These are phyloP conservation scores for Mareca strepera DNA, from an alignment of 2,797 vertebrate genomes.

Conservation along the genomic window DNA sequence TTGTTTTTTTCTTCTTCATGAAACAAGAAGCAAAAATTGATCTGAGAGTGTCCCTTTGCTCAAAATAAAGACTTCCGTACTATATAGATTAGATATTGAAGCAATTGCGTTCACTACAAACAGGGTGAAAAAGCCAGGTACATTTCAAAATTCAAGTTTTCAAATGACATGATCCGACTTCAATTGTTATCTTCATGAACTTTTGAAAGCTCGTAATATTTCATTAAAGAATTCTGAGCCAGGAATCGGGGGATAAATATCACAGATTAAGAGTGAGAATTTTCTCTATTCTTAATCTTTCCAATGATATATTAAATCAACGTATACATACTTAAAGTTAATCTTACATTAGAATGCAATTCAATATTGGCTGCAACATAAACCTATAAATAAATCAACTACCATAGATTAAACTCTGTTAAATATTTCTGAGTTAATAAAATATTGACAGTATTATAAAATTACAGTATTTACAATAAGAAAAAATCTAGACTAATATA, in stretches of 20 bases:
- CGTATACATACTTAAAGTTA: slow-evolving; percentile 77
- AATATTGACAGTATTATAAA: slow-evolving; percentile 84
- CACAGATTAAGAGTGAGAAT: slow-evolving; percentile 70
- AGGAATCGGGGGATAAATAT: slow-evolving; percentile 66
- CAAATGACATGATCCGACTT: slow-evolving; percentile 51
- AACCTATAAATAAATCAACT: slow-evolving; percentile 81
- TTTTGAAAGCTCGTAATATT: slow-evolving; percentile 49
- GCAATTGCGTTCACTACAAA: neutral
- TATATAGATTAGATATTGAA: neutral
- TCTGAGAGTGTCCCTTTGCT: slow-evolving; percentile 61
- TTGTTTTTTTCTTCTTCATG: neutral
- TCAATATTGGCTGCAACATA: slow-evolving; percentile 79
- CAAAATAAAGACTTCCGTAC: slow-evolving; percentile 74
- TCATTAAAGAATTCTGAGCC: slow-evolving; percentile 57
- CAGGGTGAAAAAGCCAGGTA: slow-evolving; percentile 4
- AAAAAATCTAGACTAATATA: slow-evolving; percentile 83
- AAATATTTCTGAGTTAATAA: slow-evolving; percentile 84
- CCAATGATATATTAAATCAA: slow-evolving; percentile 65
- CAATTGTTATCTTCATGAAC: slow-evolving; percentile 56
- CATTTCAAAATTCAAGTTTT: slow-evolving; percentile 43
- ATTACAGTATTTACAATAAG: slow-evolving; percentile 85
- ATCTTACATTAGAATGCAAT: slow-evolving; percentile 82
- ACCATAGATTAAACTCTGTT: slow-evolving; percentile 81
- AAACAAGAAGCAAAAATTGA: neutral
- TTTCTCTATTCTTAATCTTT: slow-evolving; percentile 76